Evolutionary conservation across 1,140 invertebrate genomes (phyloP), one percentile per base, ranked within the genome.

Genomic region (Patella vulgata): DNA sequence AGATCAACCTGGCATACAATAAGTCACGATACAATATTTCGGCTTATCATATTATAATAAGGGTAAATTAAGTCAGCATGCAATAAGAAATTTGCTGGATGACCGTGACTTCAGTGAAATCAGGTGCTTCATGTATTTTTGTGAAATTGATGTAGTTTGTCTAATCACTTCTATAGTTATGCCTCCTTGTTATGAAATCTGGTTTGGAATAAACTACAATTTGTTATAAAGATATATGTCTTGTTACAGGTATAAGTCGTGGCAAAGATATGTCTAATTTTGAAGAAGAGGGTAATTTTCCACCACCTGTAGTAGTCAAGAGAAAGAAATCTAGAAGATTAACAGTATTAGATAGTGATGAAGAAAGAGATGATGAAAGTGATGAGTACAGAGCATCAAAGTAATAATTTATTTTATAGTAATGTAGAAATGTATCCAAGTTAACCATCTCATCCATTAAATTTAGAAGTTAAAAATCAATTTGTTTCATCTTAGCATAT

Each of bases 181-280:
- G 43, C 1, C 14, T 31, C 14, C 25, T 23, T 48, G 12, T 48
- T 4, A n/a, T 43, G 27, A 19, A 6, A 64, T 33, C 19, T 28
- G 28, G 40, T 48, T 31, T 19, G 36, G 17, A 44, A 31, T 40
- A 23, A 27, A 28, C 25, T 40, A 28, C 57, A 86, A 77, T 90
- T 91, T 59, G 91, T 92, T 74, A 88, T 91, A 64, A 89, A 91
- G 39, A n/a, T n/a, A n/a, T n/a, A n/a, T n/a, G n/a, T n/a, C n/a
- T n/a, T n/a, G n/a, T n/a, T n/a, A n/a, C n/a, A 75, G 74, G 74
- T 47, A 89, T 91, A 68, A 91, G 92, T 5, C 86, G 92, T 36
- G 93, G 93, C 0, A 96, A 96, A 81, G 93, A 95, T 77, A 95
- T 96, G 59, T 89, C 90, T 12, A 95, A 93, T 21, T 79, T 82